Evolutionary conservation across 2,797 vertebrate genomes (phyloP).

Genomic region (Aeoliscus strigatus): DNA sequence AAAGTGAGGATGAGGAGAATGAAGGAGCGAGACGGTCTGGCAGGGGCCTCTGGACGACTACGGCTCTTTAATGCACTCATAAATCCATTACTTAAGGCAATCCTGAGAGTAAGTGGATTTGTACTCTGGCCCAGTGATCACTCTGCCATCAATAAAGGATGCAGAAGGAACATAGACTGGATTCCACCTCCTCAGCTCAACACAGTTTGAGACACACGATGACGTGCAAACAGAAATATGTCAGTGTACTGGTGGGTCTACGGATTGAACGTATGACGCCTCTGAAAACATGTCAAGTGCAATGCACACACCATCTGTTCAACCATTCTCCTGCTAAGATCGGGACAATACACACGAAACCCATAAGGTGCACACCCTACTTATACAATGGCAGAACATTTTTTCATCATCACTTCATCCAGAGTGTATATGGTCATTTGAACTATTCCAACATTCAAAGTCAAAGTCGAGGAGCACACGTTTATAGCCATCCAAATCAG

Average conservation of each 20-base stretch:
- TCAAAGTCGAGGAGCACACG: no score
- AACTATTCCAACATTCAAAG: no score
- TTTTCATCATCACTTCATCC: no score
- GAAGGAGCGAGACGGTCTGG: slow-evolving; percentile 68
- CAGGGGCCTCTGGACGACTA: slow-evolving; percentile 67
- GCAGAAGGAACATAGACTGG: slow-evolving; percentile 71
- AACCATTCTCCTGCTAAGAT: no score
- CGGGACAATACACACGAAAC: no score
- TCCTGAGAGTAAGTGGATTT: slow-evolving; percentile 77
- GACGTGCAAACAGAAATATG: slow-evolving; percentile 30
- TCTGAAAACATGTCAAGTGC: no score
- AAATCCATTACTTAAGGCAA: slow-evolving; percentile 83
- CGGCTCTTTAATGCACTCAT: slow-evolving; percentile 76
- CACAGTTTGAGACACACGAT: slow-evolving; percentile 38
- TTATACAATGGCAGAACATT: no score
- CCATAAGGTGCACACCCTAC: no score
- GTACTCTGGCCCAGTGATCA: slow-evolving; percentile 77
- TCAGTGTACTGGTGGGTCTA: slow-evolving; percentile 7
- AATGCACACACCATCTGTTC: no score
- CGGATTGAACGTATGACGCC: slow-evolving; percentile 6
- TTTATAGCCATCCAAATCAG: no score
- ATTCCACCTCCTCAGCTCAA: slow-evolving; percentile 51
- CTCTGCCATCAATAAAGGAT: slow-evolving; percentile 79
- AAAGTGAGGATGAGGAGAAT: slow-evolving; percentile 50
- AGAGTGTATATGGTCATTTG: no score